Evolutionary conservation across 1,140 invertebrate species (phyloP), one percentile per base, ranked within the genome.

Genomic region (Bombus breviceps): DNA sequence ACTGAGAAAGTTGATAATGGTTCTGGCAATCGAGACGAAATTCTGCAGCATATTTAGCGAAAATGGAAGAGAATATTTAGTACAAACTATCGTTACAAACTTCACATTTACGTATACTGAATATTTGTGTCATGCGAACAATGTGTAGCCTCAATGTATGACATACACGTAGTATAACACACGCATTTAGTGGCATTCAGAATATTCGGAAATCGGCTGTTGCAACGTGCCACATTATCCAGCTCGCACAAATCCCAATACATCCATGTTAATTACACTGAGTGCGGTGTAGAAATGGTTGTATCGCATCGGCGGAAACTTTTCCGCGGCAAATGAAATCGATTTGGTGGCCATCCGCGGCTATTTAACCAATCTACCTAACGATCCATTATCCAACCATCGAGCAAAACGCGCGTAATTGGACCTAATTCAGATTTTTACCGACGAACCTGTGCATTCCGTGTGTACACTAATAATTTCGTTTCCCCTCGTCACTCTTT

Each of bases 351-450:
- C 32, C 25, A 71, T 53, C 25, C 68, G 25, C 12, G 34, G 41
- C 28, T 64, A 66, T 66, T 72, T 66, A 72, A 69, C 66, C 79
- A 28, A 72, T 75, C 59, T 13, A 34, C 3, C 41, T 47, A n/a
- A 81, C 53, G 69, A 81, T 66, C 32, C 81, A 41, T 25, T 41
- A 83, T 83, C 34, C 59, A 15, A 39, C n/a, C 13, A 28, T 47
- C n/a, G 34, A 47, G 72, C 59, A 74, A 83, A 83, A 66, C 71
- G 71, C n/a, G 25, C 34, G n/a, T 75, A 83, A 83, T 75, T 83
- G 71, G 39, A 74, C 57, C 57, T 64, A 75, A 74, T 75, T 53
- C 72, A 37, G 32, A 74, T 76, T 47, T 76, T n/a, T 62, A 53
- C 18, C 59, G 39, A 22, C 13, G 41, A 34, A 41, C 68, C 53